Evolutionary conservation across 1,140 invertebrate genomes (phyloP), one percentile per base, ranked within the genome.

Genomic region (Dreissena rostriformis): DNA sequence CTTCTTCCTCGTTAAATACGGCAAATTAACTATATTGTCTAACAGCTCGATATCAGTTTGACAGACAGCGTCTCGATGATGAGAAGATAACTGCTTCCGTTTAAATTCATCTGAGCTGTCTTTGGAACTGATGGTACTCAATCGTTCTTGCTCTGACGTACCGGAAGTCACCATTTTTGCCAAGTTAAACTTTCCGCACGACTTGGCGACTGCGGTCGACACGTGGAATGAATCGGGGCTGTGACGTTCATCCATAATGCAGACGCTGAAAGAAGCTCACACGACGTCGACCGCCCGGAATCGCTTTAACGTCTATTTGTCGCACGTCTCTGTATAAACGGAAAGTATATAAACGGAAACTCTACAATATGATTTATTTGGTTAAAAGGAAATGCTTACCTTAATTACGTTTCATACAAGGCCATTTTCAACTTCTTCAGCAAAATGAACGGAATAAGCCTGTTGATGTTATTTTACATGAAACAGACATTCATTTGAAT

Each of bases 121-220:
- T 52, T 86, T 88, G 22, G 83, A 86, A 75, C 84, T 87, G 14
- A 86, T 87, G 12, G 84, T 85, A 26, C 84, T 85, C 6, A 86
- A 65, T 39, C 86, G 57, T 51, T 86, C 84, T 29, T 87, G 74
- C n/a, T 87, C 86, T 17, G 85, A 82, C 8, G 86, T 85, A 12
- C 68, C 70, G 11, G 81, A 52, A 17, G 71, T 39, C 24, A 84
- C 82, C 65, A 86, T 84, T 26, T 85, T 83, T 12, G 71, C 85
- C 88, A 86, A 88, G 10, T 86, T 82, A 68, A 88, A 88, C 53
- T 79, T 82, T 8, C 53, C 70, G 11, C 63, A 70, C 8, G 77
- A 77, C 8, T 79, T 72, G 24, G 52, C 74, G 17, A 55, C 53
- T 28, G 84, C 12, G 8, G 82, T 75, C 5, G 84, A 84, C 0